These are phyloP conservation scores for Apoda limacodes DNA, from an alignment of 2,888 invertebrate species.

Conservation along the genomic window DNA sequence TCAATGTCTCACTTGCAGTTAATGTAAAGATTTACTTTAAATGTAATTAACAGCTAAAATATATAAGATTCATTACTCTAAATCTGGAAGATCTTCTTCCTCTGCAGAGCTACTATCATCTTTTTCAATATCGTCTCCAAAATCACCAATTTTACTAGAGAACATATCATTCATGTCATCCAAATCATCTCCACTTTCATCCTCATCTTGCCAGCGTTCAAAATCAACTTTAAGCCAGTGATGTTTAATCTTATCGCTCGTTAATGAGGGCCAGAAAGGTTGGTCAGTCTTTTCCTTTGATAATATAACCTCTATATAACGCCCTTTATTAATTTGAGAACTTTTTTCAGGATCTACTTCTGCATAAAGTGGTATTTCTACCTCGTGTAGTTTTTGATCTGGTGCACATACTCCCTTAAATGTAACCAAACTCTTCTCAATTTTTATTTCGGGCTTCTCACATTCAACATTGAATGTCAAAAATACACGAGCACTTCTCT, in stretches of 20 bases:
- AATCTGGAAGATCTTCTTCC: slow-evolving; percentile 76
- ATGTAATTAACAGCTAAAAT: no score
- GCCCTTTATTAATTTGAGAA: slow-evolving; percentile 74
- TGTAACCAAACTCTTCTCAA: slow-evolving; percentile 74
- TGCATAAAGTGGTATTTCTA: slow-evolving; percentile 85
- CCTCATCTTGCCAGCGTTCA: slow-evolving; percentile 97
- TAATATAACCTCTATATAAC: slow-evolving; percentile 78
- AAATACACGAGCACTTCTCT: slow-evolving; percentile 82
- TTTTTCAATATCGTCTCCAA: slow-evolving; percentile 49
- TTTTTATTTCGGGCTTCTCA: slow-evolving; percentile 83
- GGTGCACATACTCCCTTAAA: slow-evolving; percentile 90
- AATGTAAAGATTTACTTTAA: no score
- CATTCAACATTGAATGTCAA: slow-evolving; percentile 90
- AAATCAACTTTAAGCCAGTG: slow-evolving; percentile 98
- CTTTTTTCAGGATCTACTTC: slow-evolving; percentile 87
- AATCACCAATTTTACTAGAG: slow-evolving; percentile 38
- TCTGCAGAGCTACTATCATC: slow-evolving; percentile 80
- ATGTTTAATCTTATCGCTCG: slow-evolving; percentile 87
- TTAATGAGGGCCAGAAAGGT: slow-evolving; percentile 88
- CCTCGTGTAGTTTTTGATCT: slow-evolving; percentile 85
- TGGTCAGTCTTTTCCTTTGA: slow-evolving; percentile 74
- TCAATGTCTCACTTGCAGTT: no score
- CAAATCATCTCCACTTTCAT: slow-evolving; percentile 86
- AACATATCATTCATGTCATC: slow-evolving; percentile 49
- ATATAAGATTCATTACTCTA: no score